These are phyloP conservation scores for Thecophora atra DNA, from an alignment of 2,888 invertebrate species.

Conservation along the genomic window DNA sequence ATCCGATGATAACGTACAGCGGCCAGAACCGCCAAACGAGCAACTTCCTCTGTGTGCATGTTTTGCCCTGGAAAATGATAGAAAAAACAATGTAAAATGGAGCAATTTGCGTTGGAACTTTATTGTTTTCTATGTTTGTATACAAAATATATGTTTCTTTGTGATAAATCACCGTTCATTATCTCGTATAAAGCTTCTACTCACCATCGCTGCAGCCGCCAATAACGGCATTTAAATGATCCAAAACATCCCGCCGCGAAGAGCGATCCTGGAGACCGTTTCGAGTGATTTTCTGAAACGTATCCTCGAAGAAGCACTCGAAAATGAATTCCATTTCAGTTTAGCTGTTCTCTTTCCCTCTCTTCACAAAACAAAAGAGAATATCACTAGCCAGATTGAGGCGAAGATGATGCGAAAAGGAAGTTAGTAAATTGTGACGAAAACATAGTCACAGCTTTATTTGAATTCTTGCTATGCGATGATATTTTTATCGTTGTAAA, in stretches of 20 bases:
- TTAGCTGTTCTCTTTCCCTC: no score
- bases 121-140: no score
- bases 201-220: constrained; percentile 72
- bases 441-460: background rate
- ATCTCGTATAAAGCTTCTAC: no score
- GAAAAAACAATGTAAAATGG: background rate
- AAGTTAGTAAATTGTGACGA: no score
- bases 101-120: no score
- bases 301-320: constrained; percentile 81
- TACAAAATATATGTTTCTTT: no score
- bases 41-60: constrained; percentile 62
- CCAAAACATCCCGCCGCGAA: constrained; percentile 77
- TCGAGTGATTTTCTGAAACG: constrained; percentile 77
- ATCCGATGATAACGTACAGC: constrained; percentile 64
- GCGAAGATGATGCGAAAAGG: background rate
- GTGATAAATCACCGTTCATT: no score
- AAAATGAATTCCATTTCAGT: constrained; percentile 78
- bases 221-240: constrained; percentile 82
- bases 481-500: no score
- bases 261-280: constrained; percentile 77
- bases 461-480: background rate
- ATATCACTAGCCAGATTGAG: background rate
- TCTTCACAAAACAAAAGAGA: background rate
- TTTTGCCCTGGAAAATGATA: constrained; percentile 56
- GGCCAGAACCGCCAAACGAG: constrained; percentile 61